Conservation (phyloP, 2,113 vertebrate genomes). For the Hassar affinis region DNA sequence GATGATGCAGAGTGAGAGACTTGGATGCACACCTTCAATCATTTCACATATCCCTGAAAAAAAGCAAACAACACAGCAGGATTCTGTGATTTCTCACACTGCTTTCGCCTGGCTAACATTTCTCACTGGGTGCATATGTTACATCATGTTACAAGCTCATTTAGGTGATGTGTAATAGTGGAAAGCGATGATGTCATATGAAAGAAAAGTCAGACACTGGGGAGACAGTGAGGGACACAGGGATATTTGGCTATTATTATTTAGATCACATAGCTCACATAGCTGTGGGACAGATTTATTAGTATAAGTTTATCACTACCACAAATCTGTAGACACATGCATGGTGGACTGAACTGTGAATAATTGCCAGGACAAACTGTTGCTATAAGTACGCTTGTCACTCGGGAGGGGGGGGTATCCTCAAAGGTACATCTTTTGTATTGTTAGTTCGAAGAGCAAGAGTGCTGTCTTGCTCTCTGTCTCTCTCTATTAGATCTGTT, state of each 20-base stretch:
- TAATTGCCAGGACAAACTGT: neutral
- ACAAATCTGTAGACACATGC: neutral
- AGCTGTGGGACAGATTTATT: no score
- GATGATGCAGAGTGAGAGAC: neutral
- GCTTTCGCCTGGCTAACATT: neutral
- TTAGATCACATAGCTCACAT: neutral
- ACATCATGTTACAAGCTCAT: neutral
- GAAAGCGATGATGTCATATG: conserved; percentile 19
- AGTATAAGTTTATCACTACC: neutral
- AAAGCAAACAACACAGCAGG: conserved; percentile 30
- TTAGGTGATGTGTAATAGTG: conserved; percentile 10
- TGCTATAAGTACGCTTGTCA: neutral
- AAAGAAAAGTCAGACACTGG: neutral
- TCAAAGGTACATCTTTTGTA: neutral
- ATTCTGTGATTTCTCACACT: conserved; percentile 3
- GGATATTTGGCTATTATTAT: neutral
- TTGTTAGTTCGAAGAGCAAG: neutral
- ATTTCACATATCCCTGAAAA: conserved; percentile 8
- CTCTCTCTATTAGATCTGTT: neutral
- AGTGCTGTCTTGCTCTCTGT: neutral
- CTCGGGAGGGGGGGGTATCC: neutral
- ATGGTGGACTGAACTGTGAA: neutral
- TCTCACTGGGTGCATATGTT: conserved; percentile 10
- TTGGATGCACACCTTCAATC: conserved; percentile 3
- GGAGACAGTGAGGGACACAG: neutral